Conservation (phyloP, 2,888 invertebrate genomes). For the Biston stratarius region DNA sequence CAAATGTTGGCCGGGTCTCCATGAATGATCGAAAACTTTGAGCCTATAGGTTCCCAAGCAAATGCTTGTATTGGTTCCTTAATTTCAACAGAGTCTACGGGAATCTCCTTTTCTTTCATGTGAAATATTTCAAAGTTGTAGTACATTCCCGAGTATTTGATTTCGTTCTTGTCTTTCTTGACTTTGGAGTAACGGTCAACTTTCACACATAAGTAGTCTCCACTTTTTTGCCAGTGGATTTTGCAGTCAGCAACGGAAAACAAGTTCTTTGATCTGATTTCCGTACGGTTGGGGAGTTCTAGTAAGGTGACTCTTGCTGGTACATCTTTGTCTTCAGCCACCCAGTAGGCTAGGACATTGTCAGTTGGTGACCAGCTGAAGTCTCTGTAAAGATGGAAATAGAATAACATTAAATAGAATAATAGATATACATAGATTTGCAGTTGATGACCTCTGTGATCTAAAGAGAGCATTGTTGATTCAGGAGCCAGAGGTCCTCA, state of each 20-base stretch:
- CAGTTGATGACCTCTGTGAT: no score
- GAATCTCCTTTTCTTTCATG: conserved; percentile 98
- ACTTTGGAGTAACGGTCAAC: conserved; percentile 92
- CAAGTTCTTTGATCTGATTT: conserved; percentile 96
- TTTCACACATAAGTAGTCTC: conserved; percentile 99
- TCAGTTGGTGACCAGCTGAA: conserved; percentile 99
- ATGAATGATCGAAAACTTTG: conserved; percentile 98
- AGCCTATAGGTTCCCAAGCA: conserved; percentile 99
- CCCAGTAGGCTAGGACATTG: conserved; percentile 98
- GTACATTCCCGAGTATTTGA: conserved; percentile 98
- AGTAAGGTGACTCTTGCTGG: conserved; percentile 97
- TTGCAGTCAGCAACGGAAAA: conserved; percentile 99
- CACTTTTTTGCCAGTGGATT: conserved; percentile 99
- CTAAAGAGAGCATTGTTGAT: no score
- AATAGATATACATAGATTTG: not conserved
- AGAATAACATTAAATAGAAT: conserved; percentile 1
- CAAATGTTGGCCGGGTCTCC: conserved; percentile 94
- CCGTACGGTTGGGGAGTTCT: conserved; percentile 95
- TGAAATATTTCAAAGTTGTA: conserved; percentile 99
- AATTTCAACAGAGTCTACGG: conserved; percentile 98
- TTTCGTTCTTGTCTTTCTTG: conserved; percentile 97
- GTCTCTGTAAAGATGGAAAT: conserved; percentile 85
- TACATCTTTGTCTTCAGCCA: conserved; percentile 98
- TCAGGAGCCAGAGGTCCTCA: no score
- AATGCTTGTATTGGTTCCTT: conserved; percentile 97